Evolutionary conservation across 2,797 vertebrate genomes (phyloP), one percentile per base, ranked within the genome.

Genomic region (Sebastes alutus): DNA sequence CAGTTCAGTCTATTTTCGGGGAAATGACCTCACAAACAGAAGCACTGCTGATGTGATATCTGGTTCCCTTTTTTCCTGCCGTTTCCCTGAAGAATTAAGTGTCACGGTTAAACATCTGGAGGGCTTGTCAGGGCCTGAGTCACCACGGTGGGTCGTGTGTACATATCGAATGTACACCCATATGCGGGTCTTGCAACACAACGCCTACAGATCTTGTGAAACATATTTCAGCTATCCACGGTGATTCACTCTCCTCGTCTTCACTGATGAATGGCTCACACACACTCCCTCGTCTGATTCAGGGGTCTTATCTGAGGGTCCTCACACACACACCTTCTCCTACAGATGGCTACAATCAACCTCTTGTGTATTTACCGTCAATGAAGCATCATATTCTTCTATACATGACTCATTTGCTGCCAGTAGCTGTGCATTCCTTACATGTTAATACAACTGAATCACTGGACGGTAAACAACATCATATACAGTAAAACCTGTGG

Each of bases 11-110:
- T 83, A 87, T 90, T 94, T 94, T 92, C 9, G 16, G 88, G 74
- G 81, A 93, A 94, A 71, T 89, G 18, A 89, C 77, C 77, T 90
- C 86, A 92, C 20, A 61, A 83, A 90, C 87, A 92, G 93, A 87
- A 92, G 83, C 78, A 10, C 56, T 60, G 58, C 74, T 83, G 46
- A 73, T 86, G 71, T 61, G 30, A 72, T 80, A 81, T 76, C 75
- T 80, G 71, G 29, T 83, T 89, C 67, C 68, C 58, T 68, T 88
- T 87, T 60, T 66, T 84, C 38, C 67, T 60, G 59, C 30, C 79
- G 72, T 22, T 54, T n/a, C 42, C 79, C 46, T 23, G 46, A 68
- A 72, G 62, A 79, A 49, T 64, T 5, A 56, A 78, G 18, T 52
- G 82, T 88, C 72, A 77, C 3, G 4, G 29, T 82, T 63, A 81